Evolutionary conservation across 2,797 vertebrate species (phyloP), one percentile per base, ranked within the genome.

Genomic region (Malacoraja senta): DNA sequence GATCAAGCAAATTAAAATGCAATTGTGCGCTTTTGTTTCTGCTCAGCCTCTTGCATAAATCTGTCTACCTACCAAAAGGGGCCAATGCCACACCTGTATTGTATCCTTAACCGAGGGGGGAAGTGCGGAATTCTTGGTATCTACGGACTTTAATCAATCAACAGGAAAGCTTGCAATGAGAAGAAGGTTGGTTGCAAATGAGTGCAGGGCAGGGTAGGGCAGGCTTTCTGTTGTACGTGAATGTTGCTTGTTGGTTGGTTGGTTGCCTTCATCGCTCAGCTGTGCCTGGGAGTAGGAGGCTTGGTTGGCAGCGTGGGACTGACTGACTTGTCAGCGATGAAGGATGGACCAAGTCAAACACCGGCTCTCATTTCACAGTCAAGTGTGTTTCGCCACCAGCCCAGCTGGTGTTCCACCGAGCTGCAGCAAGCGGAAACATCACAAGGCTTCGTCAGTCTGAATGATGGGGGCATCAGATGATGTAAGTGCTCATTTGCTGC

Each of bases 311-410:
- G 65, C 63, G 88, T 68, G 65, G 88, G 88, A 91, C n/a, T n/a
- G n/a, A n/a, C n/a, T n/a, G n/a, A n/a, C n/a, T 71, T 91, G 88
- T 91, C 88, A 71, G 65, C 88, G 13, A 91, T 91, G 88, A 91
- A 91, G 88, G 88, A 91, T 91, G 88, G 72, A 91, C 88, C 65
- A 68, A 72, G 88, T 91, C 44, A 91, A 71, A 71, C 63, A 68
- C 21, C 88, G 88, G 72, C 88, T 91, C 63, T 91, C 88, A 91
- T 91, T 91, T 91, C 88, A 91, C 88, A 68, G 65, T 72, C 88
- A 63, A 86, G 83, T 32, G 58, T 86, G 83, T 86, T 86, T 86
- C 83, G 61, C 83, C 8, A 63, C 58, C 83, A 86, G 83, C 83
- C 58, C 83, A 86, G 83, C 83, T 86, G 83, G 83, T 86, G 83